Evolutionary conservation across 2,888 invertebrate species (phyloP).

Genomic region (Iselma pallidipennis): DNA sequence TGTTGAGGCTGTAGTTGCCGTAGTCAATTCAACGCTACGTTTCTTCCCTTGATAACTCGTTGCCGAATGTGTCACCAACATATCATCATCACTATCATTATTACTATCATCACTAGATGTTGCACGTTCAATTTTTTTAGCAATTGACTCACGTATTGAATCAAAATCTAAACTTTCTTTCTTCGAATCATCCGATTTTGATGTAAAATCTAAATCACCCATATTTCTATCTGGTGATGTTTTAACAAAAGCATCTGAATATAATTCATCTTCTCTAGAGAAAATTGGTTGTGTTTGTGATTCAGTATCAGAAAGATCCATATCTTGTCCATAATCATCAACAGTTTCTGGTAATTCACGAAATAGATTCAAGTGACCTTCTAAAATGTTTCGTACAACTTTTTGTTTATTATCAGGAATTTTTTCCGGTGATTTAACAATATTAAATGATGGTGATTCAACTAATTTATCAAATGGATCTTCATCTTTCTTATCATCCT

Average conservation of each 20-base stretch:
- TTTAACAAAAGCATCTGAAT: slow-evolving; percentile 64
- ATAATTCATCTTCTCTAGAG: slow-evolving; percentile 64
- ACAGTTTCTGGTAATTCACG: slow-evolving; percentile 49
- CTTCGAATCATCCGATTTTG: slow-evolving; percentile 44
- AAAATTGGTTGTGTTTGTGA: slow-evolving; percentile 63
- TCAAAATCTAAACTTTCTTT: slow-evolving; percentile 27
- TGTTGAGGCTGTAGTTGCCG: slow-evolving; percentile 6
- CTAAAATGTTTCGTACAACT: slow-evolving; percentile 45
- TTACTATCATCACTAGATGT: slow-evolving; percentile 57
- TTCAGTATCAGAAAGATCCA: slow-evolving; percentile 66
- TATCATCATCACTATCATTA: slow-evolving; percentile 47
- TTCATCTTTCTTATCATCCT: slow-evolving; percentile 48
- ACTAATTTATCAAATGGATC: slow-evolving; percentile 60
- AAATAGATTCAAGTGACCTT: slow-evolving; percentile 55
- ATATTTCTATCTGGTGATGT: slow-evolving; percentile 61
- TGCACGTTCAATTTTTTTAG: slow-evolving; percentile 13
- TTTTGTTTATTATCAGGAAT: slow-evolving; percentile 30
- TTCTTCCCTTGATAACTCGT: slow-evolving; percentile 44
- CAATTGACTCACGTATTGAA: slow-evolving; percentile 21
- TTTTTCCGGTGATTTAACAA: slow-evolving; percentile 42
- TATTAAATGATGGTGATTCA: slow-evolving; percentile 60
- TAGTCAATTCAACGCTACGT: slow-evolving; percentile 27
- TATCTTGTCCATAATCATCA: slow-evolving; percentile 63
- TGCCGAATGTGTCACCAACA: slow-evolving; percentile 46
- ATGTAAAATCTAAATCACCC: slow-evolving; percentile 45